phyloP scores from a whole-genome alignment of 1,140 invertebrate genomes.

The Maconellicoccus hirsutus region DNA sequence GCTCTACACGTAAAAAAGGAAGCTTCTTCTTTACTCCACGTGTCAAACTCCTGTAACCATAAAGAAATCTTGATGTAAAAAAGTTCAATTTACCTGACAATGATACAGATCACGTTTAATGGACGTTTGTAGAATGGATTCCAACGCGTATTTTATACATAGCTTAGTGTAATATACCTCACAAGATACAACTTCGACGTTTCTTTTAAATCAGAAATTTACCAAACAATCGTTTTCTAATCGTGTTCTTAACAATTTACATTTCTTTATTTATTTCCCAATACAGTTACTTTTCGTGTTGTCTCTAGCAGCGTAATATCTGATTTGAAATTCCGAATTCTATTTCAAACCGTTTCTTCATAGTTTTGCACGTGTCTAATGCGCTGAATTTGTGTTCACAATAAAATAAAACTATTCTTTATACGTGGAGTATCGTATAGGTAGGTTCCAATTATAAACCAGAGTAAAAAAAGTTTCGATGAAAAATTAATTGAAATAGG shows the following conservation, averaged over 20 bases:
- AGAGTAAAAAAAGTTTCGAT: neutral
- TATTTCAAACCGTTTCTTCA: too few relatives aligned
- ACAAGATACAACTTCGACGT: neutral
- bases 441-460: neutral
- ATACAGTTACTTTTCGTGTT: too few relatives aligned
- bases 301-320: too few relatives aligned
- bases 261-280: neutral
- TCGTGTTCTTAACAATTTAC: neutral
- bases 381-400: too few relatives aligned
- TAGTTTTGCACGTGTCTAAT: too few relatives aligned
- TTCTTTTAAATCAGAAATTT: neutral
- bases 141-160: neutral
- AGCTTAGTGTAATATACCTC: neutral
- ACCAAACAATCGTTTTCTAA: neutral
- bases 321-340: too few relatives aligned
- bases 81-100: neutral
- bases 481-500: neutral
- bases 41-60: conserved; percentile 58
- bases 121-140: neutral
- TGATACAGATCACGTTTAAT: neutral
- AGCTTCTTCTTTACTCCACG: conserved; percentile 58
- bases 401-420: too few relatives aligned
- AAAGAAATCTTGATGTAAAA: neutral
- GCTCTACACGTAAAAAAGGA: conserved; percentile 54
- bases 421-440: too few relatives aligned